A percentile compares a stretch with the other conserved stretches of the same genome.
These are phyloP conservation scores for Eidolon helvum DNA, from an alignment of 2,113 vertebrate species.

Conservation along the genomic window DNA sequence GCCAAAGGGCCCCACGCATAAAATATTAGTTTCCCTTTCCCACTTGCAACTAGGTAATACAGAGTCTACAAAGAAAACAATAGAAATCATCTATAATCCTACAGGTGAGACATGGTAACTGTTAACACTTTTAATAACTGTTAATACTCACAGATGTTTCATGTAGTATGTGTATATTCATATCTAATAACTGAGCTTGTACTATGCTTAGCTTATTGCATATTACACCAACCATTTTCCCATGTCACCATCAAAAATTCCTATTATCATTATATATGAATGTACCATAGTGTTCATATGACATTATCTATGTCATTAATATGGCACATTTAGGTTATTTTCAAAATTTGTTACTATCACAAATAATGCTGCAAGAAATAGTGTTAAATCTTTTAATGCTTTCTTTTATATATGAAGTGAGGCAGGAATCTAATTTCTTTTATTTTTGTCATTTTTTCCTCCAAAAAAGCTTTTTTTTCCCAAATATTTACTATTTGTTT, in stretches of 20 bases:
- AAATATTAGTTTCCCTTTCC: background rate
- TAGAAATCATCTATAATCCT: background rate
- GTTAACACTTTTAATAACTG: background rate
- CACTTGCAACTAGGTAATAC: background rate
- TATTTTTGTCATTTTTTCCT: background rate
- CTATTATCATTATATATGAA: background rate
- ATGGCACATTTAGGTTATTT: background rate
- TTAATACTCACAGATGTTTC: background rate
- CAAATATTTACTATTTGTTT: background rate
- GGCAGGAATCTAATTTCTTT: background rate
- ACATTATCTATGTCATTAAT: background rate
- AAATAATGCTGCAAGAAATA: background rate
- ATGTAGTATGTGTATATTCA: background rate
- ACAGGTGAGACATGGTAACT: background rate
- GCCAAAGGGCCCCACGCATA: background rate
- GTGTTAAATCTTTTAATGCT: background rate
- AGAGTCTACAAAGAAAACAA: background rate
- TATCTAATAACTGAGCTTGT: background rate
- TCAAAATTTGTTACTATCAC: background rate
- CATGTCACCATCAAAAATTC: background rate
- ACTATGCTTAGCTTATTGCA: background rate
- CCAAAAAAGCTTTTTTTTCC: background rate
- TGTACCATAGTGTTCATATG: background rate
- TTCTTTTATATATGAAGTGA: background rate
- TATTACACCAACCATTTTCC: background rate